These are phyloP conservation scores for Drosophila limbata DNA, from an alignment of 2,888 invertebrate genomes.

Conservation along the genomic window DNA sequence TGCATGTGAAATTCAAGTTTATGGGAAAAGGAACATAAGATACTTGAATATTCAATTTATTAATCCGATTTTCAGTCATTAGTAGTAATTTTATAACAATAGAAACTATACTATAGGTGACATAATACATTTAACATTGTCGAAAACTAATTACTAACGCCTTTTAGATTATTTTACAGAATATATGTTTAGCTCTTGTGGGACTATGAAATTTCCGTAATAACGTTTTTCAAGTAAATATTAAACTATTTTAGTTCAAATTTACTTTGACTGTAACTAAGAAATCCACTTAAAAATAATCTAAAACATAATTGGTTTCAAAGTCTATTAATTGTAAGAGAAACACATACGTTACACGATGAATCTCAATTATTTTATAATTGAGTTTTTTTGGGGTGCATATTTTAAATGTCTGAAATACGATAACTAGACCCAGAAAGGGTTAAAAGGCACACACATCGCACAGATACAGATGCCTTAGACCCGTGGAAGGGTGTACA, in stretches of 20 bases:
- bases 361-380: constrained; percentile 39
- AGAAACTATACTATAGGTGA: too few relatives aligned
- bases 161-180: background rate
- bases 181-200: background rate
- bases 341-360: constrained; percentile 37
- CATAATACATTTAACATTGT: too few relatives aligned
- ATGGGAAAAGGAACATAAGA: too few relatives aligned
- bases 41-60: background rate
- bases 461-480: background rate
- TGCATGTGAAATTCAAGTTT: too few relatives aligned
- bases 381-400: constrained; percentile 46
- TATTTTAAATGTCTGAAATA: constrained; percentile 32
- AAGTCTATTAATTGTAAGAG: constrained; percentile 12
- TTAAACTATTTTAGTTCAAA: background rate
- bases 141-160: too few relatives aligned
- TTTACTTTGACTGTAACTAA: background rate
- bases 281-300: constrained; percentile 28
- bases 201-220: too few relatives aligned
- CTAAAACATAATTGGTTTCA: constrained; percentile 38
- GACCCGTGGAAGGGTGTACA: background rate
- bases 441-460: constrained; percentile 10
- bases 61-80: background rate
- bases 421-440: constrained; percentile 23
- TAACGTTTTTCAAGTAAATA: background rate
- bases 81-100: too few relatives aligned